A percentile compares a stretch with the other conserved stretches of the same genome.
These are phyloP conservation scores for Pterostichus madidus DNA, from an alignment of 2,888 invertebrate species.

Conservation along the genomic window DNA sequence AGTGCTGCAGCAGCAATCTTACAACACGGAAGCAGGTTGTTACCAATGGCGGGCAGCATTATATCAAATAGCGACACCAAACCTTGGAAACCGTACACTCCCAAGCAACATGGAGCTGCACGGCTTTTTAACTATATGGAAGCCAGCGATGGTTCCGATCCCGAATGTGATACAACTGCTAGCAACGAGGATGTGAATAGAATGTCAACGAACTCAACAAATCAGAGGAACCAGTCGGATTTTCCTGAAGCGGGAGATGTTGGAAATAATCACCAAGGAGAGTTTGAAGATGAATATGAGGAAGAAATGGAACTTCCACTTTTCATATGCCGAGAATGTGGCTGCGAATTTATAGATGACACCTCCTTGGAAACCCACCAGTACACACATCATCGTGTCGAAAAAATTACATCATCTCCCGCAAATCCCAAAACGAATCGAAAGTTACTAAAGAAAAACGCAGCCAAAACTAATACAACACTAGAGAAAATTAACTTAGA, in stretches of 20 bases:
- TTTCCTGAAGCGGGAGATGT: conserved; percentile 83
- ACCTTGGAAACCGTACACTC: conserved; percentile 72
- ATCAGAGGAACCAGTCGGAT: conserved; percentile 78
- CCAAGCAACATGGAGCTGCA: conserved; percentile 82
- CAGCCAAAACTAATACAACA: conserved; percentile 68
- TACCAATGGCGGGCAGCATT: conserved; percentile 72
- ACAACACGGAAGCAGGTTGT: conserved; percentile 74
- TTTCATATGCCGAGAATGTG: conserved; percentile 79
- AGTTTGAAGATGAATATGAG: conserved; percentile 74
- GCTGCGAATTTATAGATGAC: conserved; percentile 79
- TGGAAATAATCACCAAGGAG: conserved; percentile 73
- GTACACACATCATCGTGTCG: conserved; percentile 76
- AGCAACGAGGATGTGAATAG: conserved; percentile 76
- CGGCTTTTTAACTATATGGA: conserved; percentile 87
- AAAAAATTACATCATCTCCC: conserved; percentile 76
- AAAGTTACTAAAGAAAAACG: conserved; percentile 67
- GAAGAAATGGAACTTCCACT: conserved; percentile 77
- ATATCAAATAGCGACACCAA: conserved; percentile 57
- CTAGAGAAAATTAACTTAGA: conserved; percentile 68
- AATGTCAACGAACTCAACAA: conserved; percentile 70
- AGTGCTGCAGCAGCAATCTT: conserved; percentile 74
- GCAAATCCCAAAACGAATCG: conserved; percentile 74
- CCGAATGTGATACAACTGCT: conserved; percentile 76
- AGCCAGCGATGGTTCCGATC: conserved; percentile 86
- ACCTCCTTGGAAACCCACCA: conserved; percentile 78